phyloP scores from a whole-genome alignment of 2,113 vertebrate species.

The Anarhynchus alexandrinus region DNA sequence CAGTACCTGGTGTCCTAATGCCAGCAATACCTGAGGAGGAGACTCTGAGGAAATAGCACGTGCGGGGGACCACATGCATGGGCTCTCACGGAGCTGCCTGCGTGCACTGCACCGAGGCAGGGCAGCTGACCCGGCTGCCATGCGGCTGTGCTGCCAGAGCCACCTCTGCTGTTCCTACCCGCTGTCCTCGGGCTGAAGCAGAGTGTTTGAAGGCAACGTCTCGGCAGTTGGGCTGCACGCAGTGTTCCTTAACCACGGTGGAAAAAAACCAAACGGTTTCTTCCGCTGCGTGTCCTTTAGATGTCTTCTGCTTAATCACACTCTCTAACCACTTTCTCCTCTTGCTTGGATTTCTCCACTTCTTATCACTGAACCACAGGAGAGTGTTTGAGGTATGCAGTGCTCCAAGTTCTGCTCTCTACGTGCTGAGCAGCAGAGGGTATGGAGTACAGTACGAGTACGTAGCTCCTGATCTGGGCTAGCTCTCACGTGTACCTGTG shows the following conservation, averaged over 20 bases:
- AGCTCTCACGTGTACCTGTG: rapidly evolving
- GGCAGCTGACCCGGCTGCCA: not conserved
- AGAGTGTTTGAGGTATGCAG: not conserved
- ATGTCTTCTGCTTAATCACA: not conserved
- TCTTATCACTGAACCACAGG: not conserved
- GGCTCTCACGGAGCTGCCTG: not conserved
- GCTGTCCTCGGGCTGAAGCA: not conserved
- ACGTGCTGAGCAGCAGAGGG: rapidly evolving
- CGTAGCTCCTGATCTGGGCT: rapidly evolving
- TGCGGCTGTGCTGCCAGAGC: not conserved
- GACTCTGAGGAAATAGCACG: rapidly evolving
- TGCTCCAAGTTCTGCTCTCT: not conserved
- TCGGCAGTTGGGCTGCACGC: rapidly evolving
- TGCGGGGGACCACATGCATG: rapidly evolving
- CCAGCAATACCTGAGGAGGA: not conserved
- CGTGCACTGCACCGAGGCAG: rapidly evolving
- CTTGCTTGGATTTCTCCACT: not conserved
- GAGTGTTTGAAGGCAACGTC: not conserved
- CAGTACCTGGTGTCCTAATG: not conserved
- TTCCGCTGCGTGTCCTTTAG: not conserved
- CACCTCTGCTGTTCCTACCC: not conserved
- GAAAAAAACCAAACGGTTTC: not conserved
- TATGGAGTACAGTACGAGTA: rapidly evolving
- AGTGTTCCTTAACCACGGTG: rapidly evolving
- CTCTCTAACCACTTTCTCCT: not conserved